Conservation (phyloP, 2,888 invertebrate genomes). For the Nymphalis urticae region DNA sequence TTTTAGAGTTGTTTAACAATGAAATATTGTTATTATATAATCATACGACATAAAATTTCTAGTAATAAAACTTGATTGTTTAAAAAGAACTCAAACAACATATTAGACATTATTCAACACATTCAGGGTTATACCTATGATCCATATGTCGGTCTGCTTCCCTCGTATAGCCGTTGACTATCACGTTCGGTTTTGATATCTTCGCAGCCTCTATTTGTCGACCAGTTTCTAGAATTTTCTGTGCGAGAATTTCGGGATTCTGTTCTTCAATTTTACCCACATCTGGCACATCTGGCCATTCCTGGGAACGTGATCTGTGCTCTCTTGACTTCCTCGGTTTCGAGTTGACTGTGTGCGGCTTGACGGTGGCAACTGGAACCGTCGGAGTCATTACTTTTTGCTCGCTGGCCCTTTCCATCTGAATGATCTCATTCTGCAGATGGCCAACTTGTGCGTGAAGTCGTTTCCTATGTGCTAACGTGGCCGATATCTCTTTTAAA, state of each 20-base stretch:
- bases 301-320: constrained; percentile 90
- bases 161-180: constrained; percentile 68
- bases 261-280: constrained; percentile 95
- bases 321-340: constrained; percentile 83
- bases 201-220: constrained; percentile 94
- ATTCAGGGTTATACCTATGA: constrained; percentile 41
- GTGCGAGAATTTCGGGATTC: constrained; percentile 93
- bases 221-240: constrained; percentile 94
- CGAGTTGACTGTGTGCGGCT: constrained; percentile 69
- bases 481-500: constrained; percentile 92
- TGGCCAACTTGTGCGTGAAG: constrained; percentile 90
- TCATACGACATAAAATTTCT: not conserved
- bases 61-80: no score
- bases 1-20: not conserved
- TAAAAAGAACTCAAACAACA: no score
- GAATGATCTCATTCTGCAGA: constrained; percentile 88
- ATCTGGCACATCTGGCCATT: constrained; percentile 95
- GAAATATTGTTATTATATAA: not conserved
- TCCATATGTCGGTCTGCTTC: constrained; percentile 60
- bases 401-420: constrained; percentile 87
- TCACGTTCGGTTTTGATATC: constrained; percentile 71
- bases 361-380: constrained; percentile 70
- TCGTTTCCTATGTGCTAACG: constrained; percentile 90
- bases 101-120: no score
- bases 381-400: constrained; percentile 72